These are phyloP conservation scores for Thalassoma bifasciatum DNA, from an alignment of 2,113 vertebrate genomes.

Conservation along the genomic window DNA sequence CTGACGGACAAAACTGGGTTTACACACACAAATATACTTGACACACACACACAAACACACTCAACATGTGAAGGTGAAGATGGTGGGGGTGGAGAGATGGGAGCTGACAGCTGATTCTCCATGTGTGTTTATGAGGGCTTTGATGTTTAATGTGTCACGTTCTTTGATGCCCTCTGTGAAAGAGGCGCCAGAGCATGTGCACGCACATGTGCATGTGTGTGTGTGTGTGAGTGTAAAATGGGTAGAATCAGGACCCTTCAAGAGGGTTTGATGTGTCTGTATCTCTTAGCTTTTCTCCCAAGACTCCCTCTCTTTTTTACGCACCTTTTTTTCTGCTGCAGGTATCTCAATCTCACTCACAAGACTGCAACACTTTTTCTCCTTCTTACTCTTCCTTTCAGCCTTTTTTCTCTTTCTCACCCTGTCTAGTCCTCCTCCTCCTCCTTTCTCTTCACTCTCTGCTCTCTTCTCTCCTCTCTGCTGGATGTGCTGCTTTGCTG, in stretches of 20 bases:
- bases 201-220: conserved; percentile 5
- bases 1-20: conserved; percentile 12
- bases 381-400: conserved; percentile 6
- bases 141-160: conserved; percentile 69
- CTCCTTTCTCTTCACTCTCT: background rate
- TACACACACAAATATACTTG: background rate
- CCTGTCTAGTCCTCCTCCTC: conserved; percentile 13
- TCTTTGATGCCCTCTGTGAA: conserved; percentile 59
- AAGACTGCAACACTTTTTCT: conserved; percentile 20
- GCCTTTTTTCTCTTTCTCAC: conserved; percentile 14
- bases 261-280: conserved; percentile 35
- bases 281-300: conserved; percentile 3
- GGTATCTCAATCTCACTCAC: conserved; percentile 52
- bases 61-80: background rate
- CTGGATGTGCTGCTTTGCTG: conserved; percentile 24
- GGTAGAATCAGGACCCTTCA: conserved; percentile 1
- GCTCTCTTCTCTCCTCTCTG: conserved; percentile 10
- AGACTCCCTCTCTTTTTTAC: conserved; percentile 7
- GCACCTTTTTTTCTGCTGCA: conserved; percentile 37
- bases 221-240: background rate
- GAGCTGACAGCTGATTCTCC: conserved; percentile 64
- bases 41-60: conserved; percentile 3
- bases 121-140: conserved; percentile 63
- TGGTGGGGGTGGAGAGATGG: conserved; percentile 7
- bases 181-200: conserved; percentile 24